Percentiles rank a stretch among this genome's conserved stretches.
Evolutionary conservation across 2,113 vertebrate genomes (phyloP).

Genomic region (Labeo rohita): DNA sequence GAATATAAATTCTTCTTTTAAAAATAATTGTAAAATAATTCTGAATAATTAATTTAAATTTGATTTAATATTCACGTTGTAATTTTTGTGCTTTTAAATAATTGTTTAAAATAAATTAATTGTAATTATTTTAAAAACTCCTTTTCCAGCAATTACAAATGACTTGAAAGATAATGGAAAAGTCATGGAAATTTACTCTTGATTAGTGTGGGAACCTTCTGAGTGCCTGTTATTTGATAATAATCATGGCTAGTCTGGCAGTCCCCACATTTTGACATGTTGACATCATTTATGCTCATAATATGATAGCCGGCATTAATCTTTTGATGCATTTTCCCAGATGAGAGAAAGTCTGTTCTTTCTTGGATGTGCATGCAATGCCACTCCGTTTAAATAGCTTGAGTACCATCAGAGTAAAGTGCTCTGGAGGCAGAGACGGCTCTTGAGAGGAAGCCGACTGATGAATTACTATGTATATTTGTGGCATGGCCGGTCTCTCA

Average conservation of each 20-base stretch:
- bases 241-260: background rate
- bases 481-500: slow-evolving; percentile 42
- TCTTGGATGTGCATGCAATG: background rate
- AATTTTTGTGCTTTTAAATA: background rate
- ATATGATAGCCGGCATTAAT: slow-evolving; percentile 15
- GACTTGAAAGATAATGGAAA: background rate
- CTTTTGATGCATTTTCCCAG: slow-evolving; percentile 30
- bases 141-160: background rate
- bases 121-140: background rate
- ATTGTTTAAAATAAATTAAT: background rate
- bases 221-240: background rate
- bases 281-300: background rate
- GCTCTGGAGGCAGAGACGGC: slow-evolving; percentile 21
- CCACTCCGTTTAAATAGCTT: slow-evolving; percentile 25
- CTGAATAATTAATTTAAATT: background rate
- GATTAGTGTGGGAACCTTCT: background rate
- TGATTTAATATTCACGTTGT: background rate
- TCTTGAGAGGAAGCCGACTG: slow-evolving; percentile 35
- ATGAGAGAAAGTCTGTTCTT: slow-evolving; percentile 18
- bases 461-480: slow-evolving; percentile 43
- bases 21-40: background rate
- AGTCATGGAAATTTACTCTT: background rate
- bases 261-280: background rate
- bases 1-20: no score
- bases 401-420: slow-evolving; percentile 37